phyloP scores from a whole-genome alignment of 2,113 vertebrate species.

The Leptosomus discolor region DNA sequence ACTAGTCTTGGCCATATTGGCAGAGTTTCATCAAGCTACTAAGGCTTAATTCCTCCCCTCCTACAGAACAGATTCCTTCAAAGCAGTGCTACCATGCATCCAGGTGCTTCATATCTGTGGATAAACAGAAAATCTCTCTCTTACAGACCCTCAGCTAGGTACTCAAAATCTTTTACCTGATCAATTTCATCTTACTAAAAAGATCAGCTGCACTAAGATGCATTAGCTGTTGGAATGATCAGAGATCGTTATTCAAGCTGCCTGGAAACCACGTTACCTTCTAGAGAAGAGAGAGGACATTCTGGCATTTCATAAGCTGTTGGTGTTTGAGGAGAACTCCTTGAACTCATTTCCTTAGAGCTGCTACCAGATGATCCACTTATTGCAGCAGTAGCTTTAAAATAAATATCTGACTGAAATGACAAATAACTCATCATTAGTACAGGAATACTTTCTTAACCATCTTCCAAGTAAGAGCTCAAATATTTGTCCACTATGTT shows the following conservation, averaged over 20 bases:
- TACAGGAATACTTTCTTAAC: neutral
- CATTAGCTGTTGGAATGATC: neutral
- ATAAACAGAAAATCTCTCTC: neutral
- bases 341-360: conserved; percentile 88
- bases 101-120: neutral
- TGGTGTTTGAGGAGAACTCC: conserved; percentile 90
- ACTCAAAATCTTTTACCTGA: neutral
- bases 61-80: neutral
- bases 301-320: conserved; percentile 84
- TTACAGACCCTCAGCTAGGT: neutral
- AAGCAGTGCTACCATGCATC: neutral
- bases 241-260: neutral
- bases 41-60: neutral
- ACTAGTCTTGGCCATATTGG: neutral
- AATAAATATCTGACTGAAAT: conserved; percentile 95
- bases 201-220: neutral
- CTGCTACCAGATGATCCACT: conserved; percentile 85
- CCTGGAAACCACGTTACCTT: conserved; percentile 77
- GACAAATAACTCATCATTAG: conserved; percentile 6
- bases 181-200: neutral
- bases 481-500: neutral
- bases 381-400: conserved; percentile 85
- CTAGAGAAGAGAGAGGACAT: conserved; percentile 84
- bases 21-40: neutral
- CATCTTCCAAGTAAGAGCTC: neutral